Base-by-base conservation (phyloP, 2,797 vertebrate genomes). In the Basileuterus tristriatus region DNA sequence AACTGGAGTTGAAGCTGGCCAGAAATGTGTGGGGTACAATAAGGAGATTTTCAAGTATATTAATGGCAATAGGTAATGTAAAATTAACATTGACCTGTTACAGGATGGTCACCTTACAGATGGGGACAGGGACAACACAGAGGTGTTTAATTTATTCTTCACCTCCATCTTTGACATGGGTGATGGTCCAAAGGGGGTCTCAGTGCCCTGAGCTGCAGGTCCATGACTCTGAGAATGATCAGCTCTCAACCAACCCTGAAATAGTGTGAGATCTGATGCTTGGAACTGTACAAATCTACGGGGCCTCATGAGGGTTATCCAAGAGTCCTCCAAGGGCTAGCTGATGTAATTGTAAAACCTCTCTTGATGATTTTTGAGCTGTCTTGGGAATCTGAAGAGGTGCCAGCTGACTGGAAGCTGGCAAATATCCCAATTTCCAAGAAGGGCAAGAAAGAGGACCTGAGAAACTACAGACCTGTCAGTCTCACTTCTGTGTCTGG, bases 81-180 rank as follows among this genome's bases (percentile, higher is more conserved):
- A 75, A 75, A 67, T 32, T 36, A 50, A 43, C 11, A 32, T 23
- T n/a, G n/a, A 10, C 62, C 27, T 58, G 18, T 59, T 50, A 50
- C 19, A 44, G 10, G 8, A 44, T 37, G 27, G 46, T 37, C 46
- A n/a, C 12, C 37, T 68, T 44, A 59, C 19, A 52, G 19, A 44
- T 0, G 0, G 22, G 27, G 27, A 37, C 37, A 44, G 27, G 46
- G 46, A 29, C 19, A 37, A 23, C 0, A 0, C 27, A 44, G 46
- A 46, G 20, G 2, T 24, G 8, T 53, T 85, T 39, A 6, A 39
- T 60, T 46, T 60, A n/a, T 68, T 60, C 19, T 53, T 60, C 29
- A n/a, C 16, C 23, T 52, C 13, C 37, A 22, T n/a, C 29, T 68
- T 52, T 36, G 21, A 8, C 16, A n/a, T 39, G 39, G 6, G 2